Conservation (phyloP, 2,888 invertebrate species). For the Acleris cristana region DNA sequence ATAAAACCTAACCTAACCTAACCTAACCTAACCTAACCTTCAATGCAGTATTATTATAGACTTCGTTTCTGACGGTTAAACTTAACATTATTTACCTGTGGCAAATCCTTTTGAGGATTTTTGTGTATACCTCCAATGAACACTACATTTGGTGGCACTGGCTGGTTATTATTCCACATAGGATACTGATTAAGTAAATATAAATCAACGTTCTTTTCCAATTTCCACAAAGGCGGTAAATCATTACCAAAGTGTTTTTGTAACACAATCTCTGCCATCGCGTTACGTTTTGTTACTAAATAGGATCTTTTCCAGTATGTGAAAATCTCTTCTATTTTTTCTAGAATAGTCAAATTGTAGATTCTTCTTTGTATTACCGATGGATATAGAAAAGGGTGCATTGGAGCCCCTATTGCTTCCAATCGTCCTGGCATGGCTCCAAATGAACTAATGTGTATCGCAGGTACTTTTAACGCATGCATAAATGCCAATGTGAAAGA, state of each 20-base stretch:
- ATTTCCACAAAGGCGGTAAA: not conserved
- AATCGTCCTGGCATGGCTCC: slow-evolving; percentile 43
- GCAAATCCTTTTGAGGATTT: slow-evolving; percentile 45
- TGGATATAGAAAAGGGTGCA: slow-evolving; percentile 54
- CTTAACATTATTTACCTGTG: slow-evolving; percentile 44
- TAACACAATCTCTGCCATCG: slow-evolving; percentile 27
- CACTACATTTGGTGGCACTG: slow-evolving; percentile 52
- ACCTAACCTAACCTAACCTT: too few relatives aligned
- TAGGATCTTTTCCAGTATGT: not conserved
- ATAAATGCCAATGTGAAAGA: slow-evolving; percentile 44
- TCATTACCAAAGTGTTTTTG: slow-evolving; percentile 42
- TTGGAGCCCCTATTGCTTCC: slow-evolving; percentile 48
- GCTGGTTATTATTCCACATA: slow-evolving; percentile 54
- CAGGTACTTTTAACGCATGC: slow-evolving; percentile 52
- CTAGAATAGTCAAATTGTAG: slow-evolving; percentile 50
- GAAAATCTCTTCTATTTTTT: slow-evolving; percentile 48
- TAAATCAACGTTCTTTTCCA: slow-evolving; percentile 49
- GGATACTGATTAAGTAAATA: slow-evolving; percentile 54
- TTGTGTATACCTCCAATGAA: slow-evolving; percentile 57
- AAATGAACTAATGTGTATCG: slow-evolving; percentile 55
- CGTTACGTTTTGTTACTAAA: not conserved
- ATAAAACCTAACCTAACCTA: too few relatives aligned
- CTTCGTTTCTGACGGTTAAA: too few relatives aligned
- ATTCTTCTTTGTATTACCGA: slow-evolving; percentile 40
- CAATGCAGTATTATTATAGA: too few relatives aligned